phyloP scores from a whole-genome alignment of 2,797 vertebrate species.

The Numenius phaeopus region DNA sequence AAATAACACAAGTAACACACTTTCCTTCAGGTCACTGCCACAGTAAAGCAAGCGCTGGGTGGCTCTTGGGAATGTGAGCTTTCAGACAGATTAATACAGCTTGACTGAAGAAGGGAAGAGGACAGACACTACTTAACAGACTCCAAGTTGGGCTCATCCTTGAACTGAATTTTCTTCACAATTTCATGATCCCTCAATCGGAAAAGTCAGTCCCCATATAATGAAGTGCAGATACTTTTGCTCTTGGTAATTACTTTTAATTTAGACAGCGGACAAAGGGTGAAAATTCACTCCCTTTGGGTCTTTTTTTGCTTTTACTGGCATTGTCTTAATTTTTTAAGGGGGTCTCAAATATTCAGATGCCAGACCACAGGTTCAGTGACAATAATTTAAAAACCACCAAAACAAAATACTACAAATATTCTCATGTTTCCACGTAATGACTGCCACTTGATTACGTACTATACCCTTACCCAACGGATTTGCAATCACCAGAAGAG shows the following conservation, averaged over 20 bases:
- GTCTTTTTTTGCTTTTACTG: neutral
- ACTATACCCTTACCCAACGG: neutral
- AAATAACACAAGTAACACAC: slow-evolving; percentile 6
- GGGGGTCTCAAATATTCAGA: neutral
- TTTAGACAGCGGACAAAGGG: neutral
- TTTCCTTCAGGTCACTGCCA: slow-evolving; percentile 57
- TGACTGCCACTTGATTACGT: neutral
- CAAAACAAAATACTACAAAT: neutral
- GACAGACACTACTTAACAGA: slow-evolving; percentile 44
- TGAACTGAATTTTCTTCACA: slow-evolving; percentile 16
- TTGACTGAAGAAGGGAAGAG: slow-evolving; percentile 48
- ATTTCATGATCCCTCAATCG: accelerated
- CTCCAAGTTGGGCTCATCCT: neutral
- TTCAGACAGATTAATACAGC: slow-evolving; percentile 72
- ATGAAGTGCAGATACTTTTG: neutral
- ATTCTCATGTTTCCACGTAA: neutral
- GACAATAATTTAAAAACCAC: neutral
- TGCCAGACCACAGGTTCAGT: neutral
- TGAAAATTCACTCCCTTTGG: neutral
- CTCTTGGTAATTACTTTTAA: neutral
- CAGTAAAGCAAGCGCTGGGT: neutral
- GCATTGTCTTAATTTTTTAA: neutral
- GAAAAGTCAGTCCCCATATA: neutral
- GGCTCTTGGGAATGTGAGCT: slow-evolving; percentile 55
- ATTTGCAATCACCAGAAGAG: neutral